Conservation (phyloP, 1,140 invertebrate genomes). For the Conopomorpha cramerella region DNA sequence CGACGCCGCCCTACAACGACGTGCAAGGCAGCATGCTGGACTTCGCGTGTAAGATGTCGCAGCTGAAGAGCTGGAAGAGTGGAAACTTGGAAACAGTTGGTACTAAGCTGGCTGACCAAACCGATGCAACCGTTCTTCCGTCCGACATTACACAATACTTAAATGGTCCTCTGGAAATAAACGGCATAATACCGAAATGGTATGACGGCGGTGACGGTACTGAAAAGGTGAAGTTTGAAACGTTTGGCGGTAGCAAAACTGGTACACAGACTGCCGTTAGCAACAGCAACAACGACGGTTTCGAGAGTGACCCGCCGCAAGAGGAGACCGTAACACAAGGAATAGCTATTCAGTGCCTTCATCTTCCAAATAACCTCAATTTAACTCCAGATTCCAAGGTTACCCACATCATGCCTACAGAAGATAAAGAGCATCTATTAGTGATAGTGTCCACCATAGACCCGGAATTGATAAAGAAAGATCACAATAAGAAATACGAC, state of each 20-base stretch:
- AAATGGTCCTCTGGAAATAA: slow-evolving; percentile 43
- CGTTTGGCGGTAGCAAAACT: slow-evolving; percentile 29
- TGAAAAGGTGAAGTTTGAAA: slow-evolving; percentile 33
- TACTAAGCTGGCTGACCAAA: slow-evolving; percentile 41
- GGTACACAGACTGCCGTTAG: slow-evolving; percentile 32
- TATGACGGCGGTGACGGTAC: slow-evolving; percentile 35
- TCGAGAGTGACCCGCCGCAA: slow-evolving; percentile 44
- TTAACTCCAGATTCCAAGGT: slow-evolving; percentile 58
- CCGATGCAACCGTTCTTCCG: slow-evolving; percentile 23
- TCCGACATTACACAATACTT: slow-evolving; percentile 42
- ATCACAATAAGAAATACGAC: slow-evolving; percentile 12
- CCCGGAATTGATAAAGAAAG: slow-evolving; percentile 22
- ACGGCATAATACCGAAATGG: slow-evolving; percentile 49
- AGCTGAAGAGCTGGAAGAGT: slow-evolving; percentile 46
- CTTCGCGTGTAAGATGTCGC: slow-evolving; percentile 39
- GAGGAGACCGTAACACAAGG: slow-evolving; percentile 39
- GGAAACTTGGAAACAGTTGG: slow-evolving; percentile 34
- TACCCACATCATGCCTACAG: slow-evolving; percentile 65
- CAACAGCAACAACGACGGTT: slow-evolving; percentile 37
- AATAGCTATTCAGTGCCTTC: slow-evolving; percentile 57
- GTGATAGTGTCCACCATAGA: slow-evolving; percentile 63
- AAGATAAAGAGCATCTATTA: slow-evolving; percentile 68
- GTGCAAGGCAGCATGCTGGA: slow-evolving; percentile 28
- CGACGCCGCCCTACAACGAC: slow-evolving; percentile 29
- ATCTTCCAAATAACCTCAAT: slow-evolving; percentile 49